Conservation (phyloP, 1,140 invertebrate species). For the Tyrophagus putrescentiae region DNA sequence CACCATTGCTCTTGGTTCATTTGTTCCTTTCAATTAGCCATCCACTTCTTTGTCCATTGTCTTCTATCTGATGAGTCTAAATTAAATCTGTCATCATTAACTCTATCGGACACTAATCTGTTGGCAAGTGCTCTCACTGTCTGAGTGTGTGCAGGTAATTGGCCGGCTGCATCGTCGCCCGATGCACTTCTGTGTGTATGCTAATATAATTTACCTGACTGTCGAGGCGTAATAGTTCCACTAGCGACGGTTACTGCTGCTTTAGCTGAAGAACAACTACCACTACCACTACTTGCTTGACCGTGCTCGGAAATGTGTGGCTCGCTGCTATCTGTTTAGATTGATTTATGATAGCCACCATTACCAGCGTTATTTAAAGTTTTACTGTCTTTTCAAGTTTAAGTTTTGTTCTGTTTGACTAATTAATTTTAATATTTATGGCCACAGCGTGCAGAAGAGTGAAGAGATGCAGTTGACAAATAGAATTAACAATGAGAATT, state of each 20-base stretch:
- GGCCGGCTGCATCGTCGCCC: neutral
- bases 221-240: too few relatives aligned
- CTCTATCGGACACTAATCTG: conserved; percentile 10
- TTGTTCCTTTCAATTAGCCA: neutral
- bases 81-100: conserved; percentile 16
- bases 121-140: neutral
- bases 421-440: conserved; percentile 15
- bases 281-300: too few relatives aligned
- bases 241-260: too few relatives aligned
- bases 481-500: conserved; percentile 13
- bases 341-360: conserved; percentile 11
- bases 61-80: conserved; percentile 3
- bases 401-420: too few relatives aligned
- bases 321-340: conserved; percentile 11
- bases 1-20: too few relatives aligned
- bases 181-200: too few relatives aligned
- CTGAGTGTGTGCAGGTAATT: neutral
- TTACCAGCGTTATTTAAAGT: conserved; percentile 11
- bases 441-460: neutral
- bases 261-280: too few relatives aligned
- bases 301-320: too few relatives aligned
- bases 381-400: conserved; percentile 12
- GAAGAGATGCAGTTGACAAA: conserved; percentile 7
- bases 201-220: too few relatives aligned
- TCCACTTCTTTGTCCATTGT: neutral